Base-by-base conservation (phyloP, 2,888 invertebrate species). In the Tortricodes alternella region DNA sequence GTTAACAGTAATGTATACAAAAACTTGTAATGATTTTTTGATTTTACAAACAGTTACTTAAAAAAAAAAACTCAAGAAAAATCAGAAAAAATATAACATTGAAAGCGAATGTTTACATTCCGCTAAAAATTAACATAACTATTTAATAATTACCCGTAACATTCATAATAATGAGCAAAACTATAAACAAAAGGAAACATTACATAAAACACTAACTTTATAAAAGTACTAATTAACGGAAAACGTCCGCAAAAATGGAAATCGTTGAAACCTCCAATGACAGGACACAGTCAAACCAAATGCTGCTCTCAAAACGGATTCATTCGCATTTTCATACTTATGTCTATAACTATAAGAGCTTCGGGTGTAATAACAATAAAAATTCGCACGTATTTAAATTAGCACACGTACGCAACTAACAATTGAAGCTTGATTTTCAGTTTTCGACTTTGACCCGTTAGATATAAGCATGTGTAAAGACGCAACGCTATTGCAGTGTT, bases 261-360 rank as follows among this genome's bases (percentile, higher is more conserved):
- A 55, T 49, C 48, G 35, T n/a, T 29, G 32, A 21, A 39, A 49
- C 55, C 53, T 53, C 46, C 46, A 58, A 58, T 58, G 48, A 58
- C 58, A 53, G 48, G 53, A 49, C 53, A 41, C 27, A 19, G n/a
- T 5, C 4, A 11, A n/a, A 29, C n/a, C 5, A 21, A 5, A 5
- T 21, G 5, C 21, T 4, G 5, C 21, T 29, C 9, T 29, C 19
- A 49, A 29, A n/a, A 9, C 27, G 6, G 11, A n/a, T 16, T n/a
- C 6, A n/a, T 16, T 11, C 3, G 2, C 1, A 24, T 24, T 44
- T 11, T 44, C 27, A 8, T 7, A 27, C 18, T 11, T 29, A 44
- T 44, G 0, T 2, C 3, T 18, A 3, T 11, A 7, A 8, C 3
- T 29, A 44, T 29, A 18, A n/a, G 3, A 16, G 1, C 4, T n/a